A percentile compares a stretch with the other conserved stretches of the same genome.
These are phyloP conservation scores for Spicauda simplicius DNA, from an alignment of 2,888 invertebrate genomes.

Conservation along the genomic window DNA sequence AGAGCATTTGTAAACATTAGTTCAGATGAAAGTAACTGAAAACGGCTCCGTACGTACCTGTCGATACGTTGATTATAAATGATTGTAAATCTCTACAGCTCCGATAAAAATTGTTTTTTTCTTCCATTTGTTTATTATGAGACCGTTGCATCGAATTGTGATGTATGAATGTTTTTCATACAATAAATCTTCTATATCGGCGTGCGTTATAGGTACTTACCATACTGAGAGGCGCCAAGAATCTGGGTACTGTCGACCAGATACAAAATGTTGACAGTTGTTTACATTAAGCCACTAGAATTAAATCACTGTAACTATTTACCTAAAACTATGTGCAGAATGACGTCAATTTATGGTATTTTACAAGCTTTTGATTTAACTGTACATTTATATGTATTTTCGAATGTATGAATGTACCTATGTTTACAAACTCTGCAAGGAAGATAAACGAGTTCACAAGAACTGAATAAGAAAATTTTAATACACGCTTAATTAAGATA, in stretches of 20 bases:
- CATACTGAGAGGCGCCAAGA: constrained; percentile 45
- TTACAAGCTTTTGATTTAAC: background rate
- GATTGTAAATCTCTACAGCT: constrained; percentile 3
- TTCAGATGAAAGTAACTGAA: constrained; percentile 58
- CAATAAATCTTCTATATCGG: constrained; percentile 10
- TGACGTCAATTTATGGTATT: background rate
- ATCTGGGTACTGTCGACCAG: constrained; percentile 51
- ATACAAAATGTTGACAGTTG: constrained; percentile 47
- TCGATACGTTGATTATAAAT: constrained; percentile 5
- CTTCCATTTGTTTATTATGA: constrained; percentile 5
- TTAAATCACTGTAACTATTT: background rate
- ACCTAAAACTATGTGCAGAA: background rate
- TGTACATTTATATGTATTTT: too few relatives aligned
- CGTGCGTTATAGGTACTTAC: background rate
- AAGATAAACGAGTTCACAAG: too few relatives aligned
- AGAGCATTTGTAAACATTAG: constrained; percentile 61
- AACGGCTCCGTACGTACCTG: constrained; percentile 17
- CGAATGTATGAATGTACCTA: too few relatives aligned
- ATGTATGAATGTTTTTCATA: constrained; percentile 10
- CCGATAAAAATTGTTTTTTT: background rate
- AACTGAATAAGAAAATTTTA: too few relatives aligned
- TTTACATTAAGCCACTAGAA: constrained; percentile 37
- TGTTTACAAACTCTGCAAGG: too few relatives aligned
- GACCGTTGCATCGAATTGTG: constrained; percentile 8
- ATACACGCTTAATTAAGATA: too few relatives aligned